Evolutionary conservation across 2,113 vertebrate species (phyloP).

Genomic region (Columba janthina): DNA sequence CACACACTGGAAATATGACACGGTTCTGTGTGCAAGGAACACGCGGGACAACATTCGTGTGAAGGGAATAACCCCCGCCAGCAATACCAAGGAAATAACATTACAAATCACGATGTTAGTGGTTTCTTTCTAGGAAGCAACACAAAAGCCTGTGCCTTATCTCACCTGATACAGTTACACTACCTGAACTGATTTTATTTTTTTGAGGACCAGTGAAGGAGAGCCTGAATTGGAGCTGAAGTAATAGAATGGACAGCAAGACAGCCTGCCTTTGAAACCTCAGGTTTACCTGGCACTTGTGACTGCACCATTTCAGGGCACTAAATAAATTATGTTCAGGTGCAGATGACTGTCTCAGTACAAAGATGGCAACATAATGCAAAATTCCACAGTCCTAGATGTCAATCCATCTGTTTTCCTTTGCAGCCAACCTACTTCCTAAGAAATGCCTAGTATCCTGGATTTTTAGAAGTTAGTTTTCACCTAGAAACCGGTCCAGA

Average conservation of each 20-base stretch:
- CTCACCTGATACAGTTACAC: not conserved
- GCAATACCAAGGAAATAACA: not conserved
- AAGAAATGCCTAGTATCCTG: not conserved
- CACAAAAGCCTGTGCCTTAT: not conserved
- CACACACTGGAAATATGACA: not conserved
- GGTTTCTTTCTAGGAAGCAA: not conserved
- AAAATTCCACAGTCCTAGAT: not conserved
- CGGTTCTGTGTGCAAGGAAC: not conserved
- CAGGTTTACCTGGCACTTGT: not conserved
- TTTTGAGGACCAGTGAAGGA: not conserved
- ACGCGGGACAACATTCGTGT: not conserved
- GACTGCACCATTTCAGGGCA: not conserved
- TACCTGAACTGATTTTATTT: not conserved
- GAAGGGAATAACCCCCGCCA: not conserved
- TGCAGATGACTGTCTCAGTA: not conserved
- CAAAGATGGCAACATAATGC: not conserved
- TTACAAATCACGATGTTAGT: not conserved
- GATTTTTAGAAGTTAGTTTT: not conserved
- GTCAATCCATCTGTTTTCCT: not conserved
- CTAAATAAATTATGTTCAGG: not conserved
- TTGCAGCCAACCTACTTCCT: not conserved
- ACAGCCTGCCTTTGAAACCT: not conserved
- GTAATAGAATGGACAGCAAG: not conserved
- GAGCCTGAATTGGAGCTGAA: slow-evolving; percentile 18
- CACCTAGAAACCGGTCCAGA: not conserved